These are phyloP conservation scores for Actenoides hombroni DNA, from an alignment of 2,113 vertebrate genomes.

Conservation along the genomic window DNA sequence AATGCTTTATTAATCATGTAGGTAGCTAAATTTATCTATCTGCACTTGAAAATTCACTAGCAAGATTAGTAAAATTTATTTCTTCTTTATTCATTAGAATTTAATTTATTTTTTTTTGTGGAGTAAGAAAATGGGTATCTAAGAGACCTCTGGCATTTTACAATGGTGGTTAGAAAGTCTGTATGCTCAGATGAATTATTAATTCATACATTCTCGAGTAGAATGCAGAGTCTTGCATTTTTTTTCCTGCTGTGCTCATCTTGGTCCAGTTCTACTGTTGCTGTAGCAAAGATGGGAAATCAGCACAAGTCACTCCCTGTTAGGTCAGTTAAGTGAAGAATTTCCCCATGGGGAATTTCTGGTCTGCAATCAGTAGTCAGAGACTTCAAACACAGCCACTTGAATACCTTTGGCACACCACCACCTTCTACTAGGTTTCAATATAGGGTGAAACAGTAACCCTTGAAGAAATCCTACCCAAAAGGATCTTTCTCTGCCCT, in stretches of 20 bases:
- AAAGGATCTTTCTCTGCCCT: not conserved
- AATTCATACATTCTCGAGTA: too few species aligned
- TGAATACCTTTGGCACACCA: not conserved
- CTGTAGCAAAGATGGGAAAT: not conserved
- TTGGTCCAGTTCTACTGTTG: not conserved
- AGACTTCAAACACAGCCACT: not conserved
- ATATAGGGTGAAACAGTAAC: not conserved
- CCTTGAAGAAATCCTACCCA: not conserved
- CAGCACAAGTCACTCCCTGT: not conserved
- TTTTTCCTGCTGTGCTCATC: not conserved
- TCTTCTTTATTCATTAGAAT: not conserved
- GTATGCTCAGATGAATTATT: not conserved
- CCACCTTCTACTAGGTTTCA: not conserved
- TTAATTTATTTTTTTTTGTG: not conserved
- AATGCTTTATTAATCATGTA: not conserved
- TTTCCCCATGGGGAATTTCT: not conserved
- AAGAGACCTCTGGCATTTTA: not conserved
- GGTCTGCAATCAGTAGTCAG: not conserved
- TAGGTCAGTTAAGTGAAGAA: not conserved
- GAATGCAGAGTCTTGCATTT: too few species aligned
- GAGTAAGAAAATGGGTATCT: not conserved
- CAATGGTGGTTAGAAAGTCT: not conserved
- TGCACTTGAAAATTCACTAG: not conserved
- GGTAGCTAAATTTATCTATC: not conserved
- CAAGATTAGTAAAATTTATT: not conserved